phyloP scores from a whole-genome alignment of 1,140 invertebrate genomes.

The Laodelphax striatellus region DNA sequence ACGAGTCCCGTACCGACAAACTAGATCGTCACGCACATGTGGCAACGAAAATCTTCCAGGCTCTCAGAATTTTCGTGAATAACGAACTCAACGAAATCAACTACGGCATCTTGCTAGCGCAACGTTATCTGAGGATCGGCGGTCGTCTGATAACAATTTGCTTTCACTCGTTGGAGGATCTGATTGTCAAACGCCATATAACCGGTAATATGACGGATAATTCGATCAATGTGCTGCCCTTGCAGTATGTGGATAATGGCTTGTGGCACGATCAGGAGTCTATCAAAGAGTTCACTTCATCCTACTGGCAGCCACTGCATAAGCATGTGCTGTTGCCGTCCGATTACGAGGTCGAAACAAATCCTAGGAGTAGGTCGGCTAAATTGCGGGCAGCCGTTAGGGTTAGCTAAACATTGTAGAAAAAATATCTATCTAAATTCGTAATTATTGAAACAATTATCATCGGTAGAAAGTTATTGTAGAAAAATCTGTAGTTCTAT shows the following conservation, averaged over 20 bases:
- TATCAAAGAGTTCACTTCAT: conserved; percentile 44
- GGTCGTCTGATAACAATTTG: conserved; percentile 71
- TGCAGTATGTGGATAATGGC: conserved; percentile 48
- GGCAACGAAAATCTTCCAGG: conserved; percentile 91
- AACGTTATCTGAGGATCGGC: conserved; percentile 59
- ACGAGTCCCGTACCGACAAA: conserved; percentile 50
- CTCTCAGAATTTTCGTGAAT: conserved; percentile 90
- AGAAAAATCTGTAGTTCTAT: too few species aligned
- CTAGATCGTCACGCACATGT: conserved; percentile 60
- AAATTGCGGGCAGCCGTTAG: conserved; percentile 74
- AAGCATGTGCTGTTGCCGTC: conserved; percentile 70
- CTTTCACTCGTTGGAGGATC: conserved; percentile 91
- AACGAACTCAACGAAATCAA: conserved; percentile 95
- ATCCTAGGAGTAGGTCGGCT: conserved; percentile 77
- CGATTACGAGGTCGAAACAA: conserved; percentile 57
- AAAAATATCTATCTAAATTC: too few species aligned
- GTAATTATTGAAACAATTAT: too few species aligned
- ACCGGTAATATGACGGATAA: conserved; percentile 37
- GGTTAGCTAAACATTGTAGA: conserved; percentile 35
- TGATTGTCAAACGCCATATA: conserved; percentile 87
- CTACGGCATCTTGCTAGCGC: conserved; percentile 70
- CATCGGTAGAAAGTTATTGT: too few species aligned
- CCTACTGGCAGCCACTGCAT: conserved; percentile 62
- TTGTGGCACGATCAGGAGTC: conserved; percentile 38
- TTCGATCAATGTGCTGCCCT: conserved; percentile 46